phyloP scores from a whole-genome alignment of 2,113 vertebrate species.

The Meriones unguiculatus region DNA sequence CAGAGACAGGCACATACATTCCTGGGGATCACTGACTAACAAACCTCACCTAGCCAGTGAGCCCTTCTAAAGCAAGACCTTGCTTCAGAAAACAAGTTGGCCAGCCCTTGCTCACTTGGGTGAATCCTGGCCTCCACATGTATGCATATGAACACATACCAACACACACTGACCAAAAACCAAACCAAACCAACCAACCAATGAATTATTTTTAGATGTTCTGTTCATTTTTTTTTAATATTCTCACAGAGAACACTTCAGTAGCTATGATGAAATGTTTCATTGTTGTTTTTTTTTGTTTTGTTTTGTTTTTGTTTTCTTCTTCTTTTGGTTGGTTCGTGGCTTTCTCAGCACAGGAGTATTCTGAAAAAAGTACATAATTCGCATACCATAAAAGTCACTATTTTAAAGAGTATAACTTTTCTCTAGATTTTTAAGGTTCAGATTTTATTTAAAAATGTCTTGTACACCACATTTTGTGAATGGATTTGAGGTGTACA shows the following conservation, averaged over 20 bases:
- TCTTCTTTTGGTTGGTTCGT: neutral
- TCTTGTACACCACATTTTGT: conserved; percentile 29
- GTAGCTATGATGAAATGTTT: conserved; percentile 14
- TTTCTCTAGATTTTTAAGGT: neutral
- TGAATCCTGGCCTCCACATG: neutral
- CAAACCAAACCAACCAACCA: neutral
- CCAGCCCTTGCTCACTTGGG: neutral
- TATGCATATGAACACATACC: neutral
- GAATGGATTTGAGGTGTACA: conserved; percentile 8
- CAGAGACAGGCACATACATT: too few species aligned
- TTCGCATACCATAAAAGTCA: conserved; percentile 6
- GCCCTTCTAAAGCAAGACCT: too few species aligned
- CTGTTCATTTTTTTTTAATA: conserved; percentile 25
- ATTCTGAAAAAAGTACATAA: neutral
- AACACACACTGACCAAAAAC: neutral
- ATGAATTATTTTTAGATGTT: neutral
- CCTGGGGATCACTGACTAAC: neutral
- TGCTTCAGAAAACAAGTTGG: neutral
- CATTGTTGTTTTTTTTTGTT: neutral
- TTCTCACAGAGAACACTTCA: neutral
- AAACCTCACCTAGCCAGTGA: neutral
- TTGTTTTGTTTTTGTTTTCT: too few species aligned
- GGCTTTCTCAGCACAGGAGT: neutral
- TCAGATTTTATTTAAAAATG: neutral
- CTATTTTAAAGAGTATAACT: neutral